These are phyloP conservation scores for Pelodiscus sinensis DNA, from an alignment of 2,113 vertebrate genomes.

Conservation along the genomic window DNA sequence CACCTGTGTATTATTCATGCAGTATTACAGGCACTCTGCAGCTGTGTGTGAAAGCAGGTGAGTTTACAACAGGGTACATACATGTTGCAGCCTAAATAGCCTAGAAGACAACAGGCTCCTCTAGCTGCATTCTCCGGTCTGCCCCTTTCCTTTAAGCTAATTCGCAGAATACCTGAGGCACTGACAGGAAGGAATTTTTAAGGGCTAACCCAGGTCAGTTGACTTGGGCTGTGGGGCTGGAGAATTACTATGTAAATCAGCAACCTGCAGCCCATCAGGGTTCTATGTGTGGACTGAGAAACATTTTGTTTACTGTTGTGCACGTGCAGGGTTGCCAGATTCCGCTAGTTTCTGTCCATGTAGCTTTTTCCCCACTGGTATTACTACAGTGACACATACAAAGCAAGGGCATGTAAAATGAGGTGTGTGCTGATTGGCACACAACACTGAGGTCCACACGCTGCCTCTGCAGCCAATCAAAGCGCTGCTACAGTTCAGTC, in stretches of 20 bases:
- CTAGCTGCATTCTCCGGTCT: not conserved
- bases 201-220: not conserved
- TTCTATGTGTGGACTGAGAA: no score
- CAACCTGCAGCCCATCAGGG: no score
- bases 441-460: no score
- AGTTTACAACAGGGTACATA: not conserved
- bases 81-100: not conserved
- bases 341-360: no score
- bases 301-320: no score
- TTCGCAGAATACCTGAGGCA: conserved; percentile 54
- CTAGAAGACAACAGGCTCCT: not conserved
- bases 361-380: no score
- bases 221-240: not conserved
- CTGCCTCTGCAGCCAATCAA: no score
- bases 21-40: not conserved
- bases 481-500: no score
- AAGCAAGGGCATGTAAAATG: no score
- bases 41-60: fast-evolving
- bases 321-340: no score
- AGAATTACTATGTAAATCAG: not conserved
- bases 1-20: not conserved
- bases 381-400: no score
- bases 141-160: fast-evolving
- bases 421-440: no score
- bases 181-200: not conserved